Percentiles rank a stretch among this genome's conserved stretches.
These are phyloP conservation scores for Ptychoptera contaminata DNA, from an alignment of 2,888 invertebrate genomes.

Conservation along the genomic window DNA sequence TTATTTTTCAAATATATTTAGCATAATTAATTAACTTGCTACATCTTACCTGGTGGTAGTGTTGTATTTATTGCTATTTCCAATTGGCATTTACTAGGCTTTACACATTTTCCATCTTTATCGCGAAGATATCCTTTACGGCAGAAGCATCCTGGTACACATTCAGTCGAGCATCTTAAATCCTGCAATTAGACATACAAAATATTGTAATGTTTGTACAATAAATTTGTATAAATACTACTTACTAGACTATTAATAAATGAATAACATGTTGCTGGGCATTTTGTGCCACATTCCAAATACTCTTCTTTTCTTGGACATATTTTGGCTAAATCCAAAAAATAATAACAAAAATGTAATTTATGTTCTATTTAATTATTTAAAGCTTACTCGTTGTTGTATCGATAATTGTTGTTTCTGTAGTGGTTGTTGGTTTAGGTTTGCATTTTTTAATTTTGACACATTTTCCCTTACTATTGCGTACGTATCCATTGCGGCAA, in stretches of 20 bases:
- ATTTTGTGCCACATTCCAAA: background rate
- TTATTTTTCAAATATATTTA: too few relatives aligned
- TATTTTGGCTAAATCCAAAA: slow-evolving; percentile 8
- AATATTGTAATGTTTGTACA: too few relatives aligned
- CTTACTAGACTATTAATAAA: too few relatives aligned
- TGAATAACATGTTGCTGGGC: background rate
- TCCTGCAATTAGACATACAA: background rate
- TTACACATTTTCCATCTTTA: background rate
- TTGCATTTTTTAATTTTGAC: too few relatives aligned
- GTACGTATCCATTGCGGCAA: slow-evolving; percentile 1
- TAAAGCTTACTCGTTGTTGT: too few relatives aligned
- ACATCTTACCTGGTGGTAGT: background rate
- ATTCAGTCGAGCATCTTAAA: background rate
- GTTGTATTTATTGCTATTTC: background rate
- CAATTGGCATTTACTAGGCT: background rate
- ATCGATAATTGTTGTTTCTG: too few relatives aligned
- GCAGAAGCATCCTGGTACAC: background rate
- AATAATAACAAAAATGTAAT: too few relatives aligned
- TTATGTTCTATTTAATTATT: too few relatives aligned
- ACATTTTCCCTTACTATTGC: too few relatives aligned
- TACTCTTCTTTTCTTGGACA: background rate
- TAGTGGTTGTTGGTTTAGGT: too few relatives aligned
- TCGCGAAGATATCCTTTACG: background rate
- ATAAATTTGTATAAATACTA: too few relatives aligned
- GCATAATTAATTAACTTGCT: too few relatives aligned